These are phyloP conservation scores for Adelphocoris suturalis DNA, from an alignment of 2,888 invertebrate species.

Conservation along the genomic window DNA sequence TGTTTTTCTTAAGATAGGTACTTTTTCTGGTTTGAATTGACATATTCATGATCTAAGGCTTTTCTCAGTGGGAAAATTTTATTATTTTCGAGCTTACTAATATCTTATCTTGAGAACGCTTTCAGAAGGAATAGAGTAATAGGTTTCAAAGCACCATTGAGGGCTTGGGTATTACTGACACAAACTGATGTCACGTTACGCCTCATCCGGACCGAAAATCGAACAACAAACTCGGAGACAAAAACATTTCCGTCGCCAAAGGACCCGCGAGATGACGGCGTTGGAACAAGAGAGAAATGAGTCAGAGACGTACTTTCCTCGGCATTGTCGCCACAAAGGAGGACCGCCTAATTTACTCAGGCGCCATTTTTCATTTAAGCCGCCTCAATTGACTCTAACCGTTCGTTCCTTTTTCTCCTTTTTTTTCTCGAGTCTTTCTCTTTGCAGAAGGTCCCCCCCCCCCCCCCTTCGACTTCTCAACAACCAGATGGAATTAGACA, in stretches of 20 bases:
- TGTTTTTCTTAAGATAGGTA: too few species aligned
- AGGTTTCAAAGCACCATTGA: too few species aligned
- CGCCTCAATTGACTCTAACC: constrained; percentile 63
- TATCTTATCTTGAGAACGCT: too few species aligned
- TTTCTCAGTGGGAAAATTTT: too few species aligned
- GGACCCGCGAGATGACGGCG: neutral
- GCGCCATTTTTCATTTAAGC: constrained; percentile 69
- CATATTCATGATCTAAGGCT: too few species aligned
- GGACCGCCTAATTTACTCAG: constrained; percentile 66
- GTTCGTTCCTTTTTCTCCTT: constrained; percentile 41
- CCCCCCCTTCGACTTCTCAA: neutral
- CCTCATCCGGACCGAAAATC: neutral
- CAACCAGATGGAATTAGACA: constrained; percentile 47
- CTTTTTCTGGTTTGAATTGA: too few species aligned
- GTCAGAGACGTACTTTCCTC: constrained; percentile 60
- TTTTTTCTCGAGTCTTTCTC: constrained; percentile 29
- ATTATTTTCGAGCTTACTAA: too few species aligned
- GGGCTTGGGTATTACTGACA: too few species aligned
- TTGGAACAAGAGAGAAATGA: constrained; percentile 45
- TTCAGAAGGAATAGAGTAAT: too few species aligned
- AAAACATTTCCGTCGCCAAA: neutral
- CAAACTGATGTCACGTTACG: too few species aligned
- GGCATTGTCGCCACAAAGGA: constrained; percentile 64
- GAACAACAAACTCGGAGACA: neutral
- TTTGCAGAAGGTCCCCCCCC: constrained; percentile 8